Evolutionary conservation across 2,113 vertebrate species (phyloP).

Genomic region (Fregetta grallaria): DNA sequence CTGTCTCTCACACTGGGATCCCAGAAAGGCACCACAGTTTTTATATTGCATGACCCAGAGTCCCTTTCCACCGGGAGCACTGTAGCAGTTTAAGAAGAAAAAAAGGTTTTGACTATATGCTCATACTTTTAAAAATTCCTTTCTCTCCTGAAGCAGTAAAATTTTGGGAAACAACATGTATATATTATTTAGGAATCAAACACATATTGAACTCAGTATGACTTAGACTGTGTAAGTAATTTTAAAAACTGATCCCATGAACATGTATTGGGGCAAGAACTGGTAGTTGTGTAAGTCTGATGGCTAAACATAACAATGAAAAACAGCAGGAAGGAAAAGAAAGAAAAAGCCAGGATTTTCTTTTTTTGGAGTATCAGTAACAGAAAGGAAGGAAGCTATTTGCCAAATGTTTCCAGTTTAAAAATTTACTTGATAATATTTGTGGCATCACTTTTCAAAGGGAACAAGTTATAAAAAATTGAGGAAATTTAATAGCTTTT

Average conservation of each 20-base stretch:
- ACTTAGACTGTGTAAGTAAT: neutral
- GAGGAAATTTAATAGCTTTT: conserved; percentile 34
- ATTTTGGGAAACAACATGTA: neutral
- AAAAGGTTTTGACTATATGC: neutral
- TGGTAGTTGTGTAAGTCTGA: neutral
- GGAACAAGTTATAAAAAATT: neutral
- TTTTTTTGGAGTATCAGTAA: neutral
- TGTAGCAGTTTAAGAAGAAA: neutral
- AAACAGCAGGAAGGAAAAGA: neutral
- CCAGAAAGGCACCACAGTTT: neutral
- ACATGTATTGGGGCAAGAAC: neutral
- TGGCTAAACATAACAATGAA: neutral
- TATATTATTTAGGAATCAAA: neutral
- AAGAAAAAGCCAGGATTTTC: neutral
- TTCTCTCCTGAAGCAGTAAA: neutral
- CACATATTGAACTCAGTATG: neutral
- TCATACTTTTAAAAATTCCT: neutral
- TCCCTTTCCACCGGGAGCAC: neutral
- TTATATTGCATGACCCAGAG: neutral
- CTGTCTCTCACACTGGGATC: neutral
- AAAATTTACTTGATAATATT: conserved; percentile 27
- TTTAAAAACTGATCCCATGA: neutral
- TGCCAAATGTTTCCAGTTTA: neutral
- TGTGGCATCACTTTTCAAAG: conserved; percentile 10
- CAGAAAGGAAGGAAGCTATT: neutral